Percentiles rank a stretch among this genome's conserved stretches.
Evolutionary conservation across 2,888 invertebrate species (phyloP).

Genomic region (Brachylomia viminalis): DNA sequence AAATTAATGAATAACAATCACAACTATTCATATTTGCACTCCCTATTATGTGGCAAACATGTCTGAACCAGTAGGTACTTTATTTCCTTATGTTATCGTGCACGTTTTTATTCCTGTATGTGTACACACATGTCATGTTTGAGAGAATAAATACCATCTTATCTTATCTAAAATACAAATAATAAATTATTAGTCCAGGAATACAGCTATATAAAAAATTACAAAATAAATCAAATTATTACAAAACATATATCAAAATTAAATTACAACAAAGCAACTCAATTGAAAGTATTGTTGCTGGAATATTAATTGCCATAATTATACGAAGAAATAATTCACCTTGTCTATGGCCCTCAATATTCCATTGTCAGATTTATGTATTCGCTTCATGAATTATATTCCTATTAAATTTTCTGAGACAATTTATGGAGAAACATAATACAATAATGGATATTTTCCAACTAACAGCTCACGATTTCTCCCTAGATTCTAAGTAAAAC

Average conservation of each 20-base stretch:
- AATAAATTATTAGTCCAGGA: no score
- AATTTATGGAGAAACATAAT: background rate
- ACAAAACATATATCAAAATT: background rate
- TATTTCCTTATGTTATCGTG: no score
- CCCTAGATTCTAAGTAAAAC: slow-evolving; percentile 12
- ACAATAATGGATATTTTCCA: slow-evolving; percentile 2
- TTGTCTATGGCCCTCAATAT: background rate
- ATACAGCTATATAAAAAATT: no score
- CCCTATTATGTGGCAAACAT: no score
- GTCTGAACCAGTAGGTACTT: no score
- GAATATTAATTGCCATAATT: background rate
- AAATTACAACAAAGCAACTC: background rate
- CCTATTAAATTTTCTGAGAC: background rate
- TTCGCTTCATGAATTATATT: background rate
- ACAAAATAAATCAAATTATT: no score
- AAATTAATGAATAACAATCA: no score
- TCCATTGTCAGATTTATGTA: background rate
- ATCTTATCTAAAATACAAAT: no score
- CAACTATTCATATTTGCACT: no score
- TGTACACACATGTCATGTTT: no score
- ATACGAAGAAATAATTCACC: slow-evolving; percentile 6
- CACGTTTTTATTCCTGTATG: no score
- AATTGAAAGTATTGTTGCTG: background rate
- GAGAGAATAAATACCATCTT: no score
- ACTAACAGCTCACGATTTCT: background rate